Percentiles rank a stretch among this genome's conserved stretches.
Evolutionary conservation across 2,797 vertebrate genomes (phyloP).

Genomic region (Dendrocincla fuliginosa): DNA sequence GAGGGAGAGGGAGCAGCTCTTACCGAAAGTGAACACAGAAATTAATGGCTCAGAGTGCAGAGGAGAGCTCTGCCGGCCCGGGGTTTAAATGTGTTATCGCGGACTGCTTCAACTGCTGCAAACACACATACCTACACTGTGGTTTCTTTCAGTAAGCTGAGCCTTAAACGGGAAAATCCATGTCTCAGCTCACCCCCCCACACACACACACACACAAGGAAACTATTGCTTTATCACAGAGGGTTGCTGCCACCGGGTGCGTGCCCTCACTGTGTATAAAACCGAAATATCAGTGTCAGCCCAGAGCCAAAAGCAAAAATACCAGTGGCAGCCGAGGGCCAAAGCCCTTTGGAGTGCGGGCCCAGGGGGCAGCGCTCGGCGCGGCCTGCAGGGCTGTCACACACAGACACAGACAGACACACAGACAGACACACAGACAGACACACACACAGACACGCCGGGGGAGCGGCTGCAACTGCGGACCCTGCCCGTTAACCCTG

Average conservation of each 20-base stretch:
- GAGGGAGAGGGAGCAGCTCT: background rate
- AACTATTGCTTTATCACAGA: background rate
- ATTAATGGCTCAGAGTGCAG: background rate
- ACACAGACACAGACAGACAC: too few relatives aligned
- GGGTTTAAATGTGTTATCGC: background rate
- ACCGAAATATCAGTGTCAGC: background rate
- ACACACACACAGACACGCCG: too few relatives aligned
- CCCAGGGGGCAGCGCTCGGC: too few relatives aligned
- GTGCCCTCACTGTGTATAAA: background rate
- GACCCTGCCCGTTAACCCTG: too few relatives aligned
- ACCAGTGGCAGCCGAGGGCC: too few relatives aligned
- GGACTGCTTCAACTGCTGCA: background rate
- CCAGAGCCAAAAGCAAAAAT: too few relatives aligned
- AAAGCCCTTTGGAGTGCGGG: too few relatives aligned
- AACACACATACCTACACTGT: background rate
- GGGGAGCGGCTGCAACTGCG: too few relatives aligned
- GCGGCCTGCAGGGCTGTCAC: too few relatives aligned
- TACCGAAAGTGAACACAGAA: background rate
- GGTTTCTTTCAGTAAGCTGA: background rate
- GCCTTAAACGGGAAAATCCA: background rate
- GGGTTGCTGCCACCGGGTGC: background rate
- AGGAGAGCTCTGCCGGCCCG: background rate
- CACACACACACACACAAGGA: too few relatives aligned
- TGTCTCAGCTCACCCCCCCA: background rate
- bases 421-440: too few relatives aligned